These are phyloP conservation scores for Lamprotornis superbus DNA, from an alignment of 2,113 vertebrate genomes.

Conservation along the genomic window DNA sequence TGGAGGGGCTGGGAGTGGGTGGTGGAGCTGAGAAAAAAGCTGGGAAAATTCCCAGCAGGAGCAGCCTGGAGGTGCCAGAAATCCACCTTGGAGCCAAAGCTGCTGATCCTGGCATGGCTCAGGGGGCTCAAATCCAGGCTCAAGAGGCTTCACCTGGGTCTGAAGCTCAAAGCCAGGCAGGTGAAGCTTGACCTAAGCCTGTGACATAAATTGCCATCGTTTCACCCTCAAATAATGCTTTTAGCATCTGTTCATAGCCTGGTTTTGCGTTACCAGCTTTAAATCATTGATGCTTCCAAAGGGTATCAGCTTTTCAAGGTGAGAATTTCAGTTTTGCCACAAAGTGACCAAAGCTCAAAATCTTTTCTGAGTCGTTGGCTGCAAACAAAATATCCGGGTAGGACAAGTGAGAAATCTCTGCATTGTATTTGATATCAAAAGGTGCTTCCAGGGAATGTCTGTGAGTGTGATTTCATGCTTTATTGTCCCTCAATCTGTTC, in stretches of 20 bases:
- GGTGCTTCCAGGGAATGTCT: not conserved
- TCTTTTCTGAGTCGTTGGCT: not conserved
- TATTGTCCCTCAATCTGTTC: slow-evolving; percentile 3
- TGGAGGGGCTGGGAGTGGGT: not conserved
- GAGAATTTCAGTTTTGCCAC: not conserved
- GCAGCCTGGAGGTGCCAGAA: not conserved
- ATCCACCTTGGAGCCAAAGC: not conserved
- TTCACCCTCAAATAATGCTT: not conserved
- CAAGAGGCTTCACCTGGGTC: not conserved
- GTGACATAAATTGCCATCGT: rapidly evolving
- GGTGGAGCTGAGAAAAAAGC: not conserved
- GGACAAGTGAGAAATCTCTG: not conserved
- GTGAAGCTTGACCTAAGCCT: not conserved
- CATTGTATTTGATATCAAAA: not conserved
- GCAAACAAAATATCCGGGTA: not conserved
- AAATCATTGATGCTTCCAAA: not conserved
- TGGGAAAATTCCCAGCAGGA: not conserved
- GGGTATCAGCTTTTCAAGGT: not conserved
- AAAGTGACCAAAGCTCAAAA: not conserved
- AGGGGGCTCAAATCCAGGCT: not conserved
- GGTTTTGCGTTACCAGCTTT: not conserved
- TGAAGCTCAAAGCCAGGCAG: not conserved
- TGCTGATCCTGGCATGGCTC: not conserved
- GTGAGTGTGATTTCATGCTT: slow-evolving; percentile 13
- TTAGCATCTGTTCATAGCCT: not conserved